Conservation (phyloP, 2,113 vertebrate genomes). For the Xerus inauris region DNA sequence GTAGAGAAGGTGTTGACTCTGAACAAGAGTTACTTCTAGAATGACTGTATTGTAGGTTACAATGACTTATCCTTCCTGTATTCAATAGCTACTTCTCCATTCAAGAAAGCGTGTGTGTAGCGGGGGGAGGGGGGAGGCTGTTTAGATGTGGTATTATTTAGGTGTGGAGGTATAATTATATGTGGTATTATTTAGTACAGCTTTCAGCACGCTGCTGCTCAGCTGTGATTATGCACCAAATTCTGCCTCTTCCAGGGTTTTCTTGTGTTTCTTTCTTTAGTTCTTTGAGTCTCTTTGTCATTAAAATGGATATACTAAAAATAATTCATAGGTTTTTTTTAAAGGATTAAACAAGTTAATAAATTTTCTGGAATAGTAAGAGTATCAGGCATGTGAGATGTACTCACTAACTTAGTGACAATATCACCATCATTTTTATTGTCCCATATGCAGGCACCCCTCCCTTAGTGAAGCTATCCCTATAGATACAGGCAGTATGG, state of each 20-base stretch:
- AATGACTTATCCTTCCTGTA: background rate
- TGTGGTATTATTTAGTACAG: background rate
- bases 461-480: background rate
- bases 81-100: background rate
- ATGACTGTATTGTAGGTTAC: background rate
- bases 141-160: background rate
- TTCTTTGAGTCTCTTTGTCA: constrained; percentile 16
- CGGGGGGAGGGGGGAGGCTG: background rate
- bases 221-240: background rate
- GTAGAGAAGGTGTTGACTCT: background rate
- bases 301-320: background rate
- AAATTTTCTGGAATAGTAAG: background rate
- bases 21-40: background rate
- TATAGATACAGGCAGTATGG: background rate
- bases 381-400: background rate
- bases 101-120: background rate
- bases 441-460: background rate
- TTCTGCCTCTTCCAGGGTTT: background rate
- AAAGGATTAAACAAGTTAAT: background rate
- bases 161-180: background rate
- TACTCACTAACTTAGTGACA: background rate
- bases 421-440: background rate
- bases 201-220: background rate
- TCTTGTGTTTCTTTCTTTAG: background rate
- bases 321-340: background rate